Evolutionary conservation across 2,888 invertebrate genomes (phyloP), one percentile per base, ranked within the genome.

Genomic region (Tetrapedia diversipes): DNA sequence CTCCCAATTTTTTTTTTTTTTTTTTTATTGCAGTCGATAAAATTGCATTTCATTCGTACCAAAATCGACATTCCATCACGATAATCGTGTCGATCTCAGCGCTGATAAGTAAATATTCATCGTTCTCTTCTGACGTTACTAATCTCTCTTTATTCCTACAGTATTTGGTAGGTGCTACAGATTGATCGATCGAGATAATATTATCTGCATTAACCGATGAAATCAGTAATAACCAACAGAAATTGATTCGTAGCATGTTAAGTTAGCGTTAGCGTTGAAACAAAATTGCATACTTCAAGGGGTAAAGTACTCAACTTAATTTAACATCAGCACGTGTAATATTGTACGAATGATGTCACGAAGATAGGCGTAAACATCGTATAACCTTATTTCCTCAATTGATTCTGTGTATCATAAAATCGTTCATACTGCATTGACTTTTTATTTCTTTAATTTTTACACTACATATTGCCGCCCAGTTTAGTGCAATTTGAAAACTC

Each of bases 51-150:
- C 22, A 11, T 54, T 27, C 22, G 8, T 90, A 93, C 93, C 94
- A 94, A 89, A 92, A 93, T 86, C 92, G 92, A 85, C 93, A 94
- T 81, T 93, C 91, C 70, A 94, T 86, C 47, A 90, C 85, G 65
- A 93, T 79, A 45, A 92, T 92, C 77, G 92, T 86, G 43, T 91
- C 90, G 34, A 91, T 72, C 70, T 89, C 87, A 63, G 89, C 92
- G 81, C 93, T 93, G 34, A 93, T 91, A 51, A 93, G 87, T 45
- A 92, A 88, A 88, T 92, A 93, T 76, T 92, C 89, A 81, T 93
- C 93, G 63, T 90, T 89, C 77, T 92, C 92, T 60, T 92, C 90
- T 16, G 91, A 90, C 1, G 90, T 89, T 68, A 93, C 90, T 63
- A 92, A 88, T 75, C 93, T 89, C 51, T 92, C 90, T 69, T 90